These are phyloP conservation scores for Engystomops pustulosus DNA, from an alignment of 2,113 vertebrate genomes.

Conservation along the genomic window DNA sequence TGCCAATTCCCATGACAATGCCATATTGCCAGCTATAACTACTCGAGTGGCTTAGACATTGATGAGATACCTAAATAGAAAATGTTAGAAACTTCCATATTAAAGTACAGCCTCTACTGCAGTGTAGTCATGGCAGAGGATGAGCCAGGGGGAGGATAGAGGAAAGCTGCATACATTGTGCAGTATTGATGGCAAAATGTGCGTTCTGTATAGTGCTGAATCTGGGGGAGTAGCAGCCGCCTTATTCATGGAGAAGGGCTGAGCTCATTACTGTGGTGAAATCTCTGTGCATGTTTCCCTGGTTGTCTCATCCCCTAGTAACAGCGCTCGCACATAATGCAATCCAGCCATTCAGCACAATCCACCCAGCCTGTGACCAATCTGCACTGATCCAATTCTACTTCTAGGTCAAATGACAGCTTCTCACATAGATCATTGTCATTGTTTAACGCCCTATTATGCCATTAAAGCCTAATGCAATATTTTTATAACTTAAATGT, in stretches of 20 bases:
- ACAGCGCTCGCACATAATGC: conserved; percentile 14
- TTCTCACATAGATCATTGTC: conserved; percentile 1
- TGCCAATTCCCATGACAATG: too few relatives aligned
- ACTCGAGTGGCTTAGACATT: not conserved
- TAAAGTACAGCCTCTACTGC: not conserved
- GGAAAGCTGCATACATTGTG: not conserved
- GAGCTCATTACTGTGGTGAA: not conserved
- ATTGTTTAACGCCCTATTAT: not conserved
- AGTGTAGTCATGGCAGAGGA: not conserved
- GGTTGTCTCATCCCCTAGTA: conserved; percentile 13
- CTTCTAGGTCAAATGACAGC: conserved; percentile 30
- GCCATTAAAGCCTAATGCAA: not conserved
- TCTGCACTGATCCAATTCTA: conserved; percentile 16
- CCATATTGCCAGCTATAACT: not conserved
- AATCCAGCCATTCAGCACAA: conserved; percentile 21
- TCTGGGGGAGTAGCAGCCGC: not conserved
- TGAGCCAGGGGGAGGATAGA: not conserved
- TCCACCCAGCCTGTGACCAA: conserved; percentile 11
- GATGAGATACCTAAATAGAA: not conserved
- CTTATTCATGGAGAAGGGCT: not conserved
- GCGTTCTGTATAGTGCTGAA: not conserved
- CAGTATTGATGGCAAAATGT: not conserved
- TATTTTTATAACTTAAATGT: not conserved
- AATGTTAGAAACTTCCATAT: not conserved
- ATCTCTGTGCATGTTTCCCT: conserved; percentile 12